Base-by-base conservation (phyloP, 2,888 invertebrate genomes). In the Plagiodera versicolora region DNA sequence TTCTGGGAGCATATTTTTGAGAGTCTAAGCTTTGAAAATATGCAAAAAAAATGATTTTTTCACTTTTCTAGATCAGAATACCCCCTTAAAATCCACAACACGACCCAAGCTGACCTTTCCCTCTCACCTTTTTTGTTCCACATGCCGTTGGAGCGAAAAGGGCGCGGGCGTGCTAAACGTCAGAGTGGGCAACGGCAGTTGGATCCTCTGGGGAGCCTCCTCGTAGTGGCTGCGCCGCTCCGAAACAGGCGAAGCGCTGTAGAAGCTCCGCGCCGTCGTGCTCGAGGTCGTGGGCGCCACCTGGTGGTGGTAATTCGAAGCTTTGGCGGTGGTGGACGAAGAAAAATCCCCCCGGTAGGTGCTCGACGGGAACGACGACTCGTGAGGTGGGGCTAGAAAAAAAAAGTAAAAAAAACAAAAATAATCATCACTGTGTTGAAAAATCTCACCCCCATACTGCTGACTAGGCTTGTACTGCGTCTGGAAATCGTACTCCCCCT, bases 101-200 rank as follows among this genome's bases (percentile, higher is more conserved):
- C n/a, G n/a, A n/a, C n/a, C n/a, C n/a, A n/a, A n/a, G n/a, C n/a
- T n/a, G n/a, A n/a, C n/a, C n/a, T n/a, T n/a, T n/a, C n/a, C n/a
- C 32, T 32, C 19, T 17, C 46, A 61, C 54, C 79, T 66, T 69
- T 80, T 80, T 16, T 74, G 71, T 65, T 80, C 80, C 16, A 75
- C 70, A 66, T 77, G 77, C 56, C 71, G 72, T 47, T 70, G 70
- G 9, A 78, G 69, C 39, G 75, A 72, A 61, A 81, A 81, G 0
- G 80, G 80, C 4, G 80, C 77, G 8, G 80, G 80, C 0, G 80
- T 77, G 64, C 80, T 80, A 60, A 81, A 80, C 0, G 75, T 75
- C 44, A 80, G 67, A 8, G 79, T 75, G 3, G 79, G 74, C 30
- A 77, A 63, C n/a, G 78, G 77, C 52, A 77, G 58, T 64, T 79